Evolutionary conservation across 2,888 invertebrate species (phyloP), one percentile per base, ranked within the genome.

Genomic region (Nineta flava): DNA sequence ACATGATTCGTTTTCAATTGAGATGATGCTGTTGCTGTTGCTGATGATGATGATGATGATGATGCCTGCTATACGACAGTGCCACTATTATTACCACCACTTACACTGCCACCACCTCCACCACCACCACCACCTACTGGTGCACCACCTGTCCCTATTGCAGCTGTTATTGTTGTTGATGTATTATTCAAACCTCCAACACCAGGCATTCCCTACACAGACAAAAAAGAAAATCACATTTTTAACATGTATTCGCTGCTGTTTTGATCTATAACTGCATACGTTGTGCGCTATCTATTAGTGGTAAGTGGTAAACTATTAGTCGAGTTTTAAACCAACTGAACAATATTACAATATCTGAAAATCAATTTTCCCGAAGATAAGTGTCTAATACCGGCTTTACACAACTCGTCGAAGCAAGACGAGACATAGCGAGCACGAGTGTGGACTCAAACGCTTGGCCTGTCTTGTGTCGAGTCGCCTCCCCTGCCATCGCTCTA

Each of bases 11-110:
- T 16, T 40, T 40, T 40, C n/a, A 40, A 16, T 40, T 26, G 26
- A 26, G 26, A 26, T 26, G 26, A n/a, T n/a, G n/a, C n/a, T n/a
- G n/a, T n/a, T n/a, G n/a, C n/a, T n/a, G n/a, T n/a, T n/a, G n/a
- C n/a, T n/a, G n/a, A n/a, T n/a, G n/a, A n/a, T n/a, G 16, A 15
- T 3, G 43, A 43, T 6, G 7, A 32, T 12, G 9, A n/a, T 9
- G 19, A 26, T 17, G 44, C n/a, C 35, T 45, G 49, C 49, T 49
- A 49, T 49, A 49, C 49, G 17, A 49, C 49, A 19, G 49, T 44
- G 21, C 44, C 45, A 16, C 46, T 26, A 3, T 40, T 17, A 13
- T 40, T 41, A 5, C 49, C 44, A 9, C 49, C 49, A 34, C 44
- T 44, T 3, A 31, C 44, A 2, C 34, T n/a, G 6, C 49, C 49